A percentile compares a stretch with the other conserved stretches of the same genome.
Evolutionary conservation across 2,888 invertebrate genomes (phyloP).

Genomic region (Sussaba pulchella): DNA sequence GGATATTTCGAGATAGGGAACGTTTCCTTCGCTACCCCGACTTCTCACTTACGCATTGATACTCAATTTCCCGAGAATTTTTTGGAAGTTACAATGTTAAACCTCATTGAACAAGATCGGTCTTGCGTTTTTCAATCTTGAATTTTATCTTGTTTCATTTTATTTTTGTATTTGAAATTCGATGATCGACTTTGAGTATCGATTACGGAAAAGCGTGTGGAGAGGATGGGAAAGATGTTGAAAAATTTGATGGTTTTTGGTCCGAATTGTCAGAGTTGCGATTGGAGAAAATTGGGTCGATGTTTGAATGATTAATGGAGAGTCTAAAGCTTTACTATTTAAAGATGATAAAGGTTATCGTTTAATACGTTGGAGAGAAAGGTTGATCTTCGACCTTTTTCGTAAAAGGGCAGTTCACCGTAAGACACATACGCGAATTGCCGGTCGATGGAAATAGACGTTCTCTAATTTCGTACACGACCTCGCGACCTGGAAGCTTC

Average conservation of each 20-base stretch:
- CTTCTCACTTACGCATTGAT: conserved; percentile 83
- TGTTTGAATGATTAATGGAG: neutral
- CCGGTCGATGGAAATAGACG: neutral
- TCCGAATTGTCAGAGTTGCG: neutral
- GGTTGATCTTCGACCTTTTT: conserved; percentile 5
- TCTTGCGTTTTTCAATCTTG: conserved; percentile 64
- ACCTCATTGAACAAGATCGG: conserved; percentile 78
- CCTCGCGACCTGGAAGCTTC: conserved; percentile 7
- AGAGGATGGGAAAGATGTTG: neutral
- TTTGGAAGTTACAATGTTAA: conserved; percentile 80
- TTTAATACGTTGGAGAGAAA: neutral
- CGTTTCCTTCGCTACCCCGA: conserved; percentile 66
- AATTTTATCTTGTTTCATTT: conserved; percentile 40
- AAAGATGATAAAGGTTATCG: neutral
- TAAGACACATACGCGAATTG: neutral
- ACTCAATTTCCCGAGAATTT: conserved; percentile 83
- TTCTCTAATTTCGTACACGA: conserved; percentile 38
- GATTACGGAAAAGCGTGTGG: conserved; percentile 50
- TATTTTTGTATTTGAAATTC: conserved; percentile 61
- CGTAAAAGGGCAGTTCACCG: conserved; percentile 14
- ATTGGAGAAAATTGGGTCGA: neutral
- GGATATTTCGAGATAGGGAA: conserved; percentile 72
- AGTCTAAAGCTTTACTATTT: neutral
- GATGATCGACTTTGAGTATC: conserved; percentile 53
- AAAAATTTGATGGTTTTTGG: neutral